Percentiles rank a stretch among this genome's conserved stretches.
Evolutionary conservation across 1,140 invertebrate genomes (phyloP).

Genomic region (Eriocheir sinensis): DNA sequence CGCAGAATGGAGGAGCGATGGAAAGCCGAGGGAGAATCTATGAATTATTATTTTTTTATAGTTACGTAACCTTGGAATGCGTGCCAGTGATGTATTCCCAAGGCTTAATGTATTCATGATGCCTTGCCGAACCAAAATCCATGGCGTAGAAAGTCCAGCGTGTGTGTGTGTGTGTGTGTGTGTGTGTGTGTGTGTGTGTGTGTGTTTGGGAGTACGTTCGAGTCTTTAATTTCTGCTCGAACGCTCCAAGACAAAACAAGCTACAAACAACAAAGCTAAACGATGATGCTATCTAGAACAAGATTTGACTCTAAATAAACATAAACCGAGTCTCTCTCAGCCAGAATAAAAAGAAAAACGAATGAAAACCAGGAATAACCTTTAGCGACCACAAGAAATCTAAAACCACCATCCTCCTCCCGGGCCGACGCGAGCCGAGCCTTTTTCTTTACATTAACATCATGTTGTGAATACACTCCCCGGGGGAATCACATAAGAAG

Average conservation of each 20-base stretch:
- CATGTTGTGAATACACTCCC: not conserved
- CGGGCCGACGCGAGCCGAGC: not conserved
- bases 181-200: too few relatives aligned
- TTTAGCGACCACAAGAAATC: not conserved
- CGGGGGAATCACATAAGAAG: not conserved
- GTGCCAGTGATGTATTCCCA: not conserved
- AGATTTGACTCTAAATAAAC: not conserved
- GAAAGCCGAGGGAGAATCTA: not conserved
- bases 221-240: not conserved
- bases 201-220: too few relatives aligned
- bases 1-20: not conserved
- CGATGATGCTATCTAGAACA: not conserved
- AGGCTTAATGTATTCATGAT: conserved; percentile 25
- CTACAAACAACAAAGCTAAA: not conserved
- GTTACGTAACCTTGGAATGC: conserved; percentile 1
- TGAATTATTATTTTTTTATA: not conserved
- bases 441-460: not conserved
- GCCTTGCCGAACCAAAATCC: not conserved
- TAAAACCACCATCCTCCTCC: not conserved
- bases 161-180: too few relatives aligned
- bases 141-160: too few relatives aligned
- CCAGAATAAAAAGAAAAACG: not conserved
- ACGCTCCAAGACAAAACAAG: not conserved
- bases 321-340: not conserved
- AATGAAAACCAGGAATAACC: not conserved